A percentile compares a stretch with the other conserved stretches of the same genome.
phyloP scores from a whole-genome alignment of 1,140 invertebrate species.

The Leptinotarsa defecta region DNA sequence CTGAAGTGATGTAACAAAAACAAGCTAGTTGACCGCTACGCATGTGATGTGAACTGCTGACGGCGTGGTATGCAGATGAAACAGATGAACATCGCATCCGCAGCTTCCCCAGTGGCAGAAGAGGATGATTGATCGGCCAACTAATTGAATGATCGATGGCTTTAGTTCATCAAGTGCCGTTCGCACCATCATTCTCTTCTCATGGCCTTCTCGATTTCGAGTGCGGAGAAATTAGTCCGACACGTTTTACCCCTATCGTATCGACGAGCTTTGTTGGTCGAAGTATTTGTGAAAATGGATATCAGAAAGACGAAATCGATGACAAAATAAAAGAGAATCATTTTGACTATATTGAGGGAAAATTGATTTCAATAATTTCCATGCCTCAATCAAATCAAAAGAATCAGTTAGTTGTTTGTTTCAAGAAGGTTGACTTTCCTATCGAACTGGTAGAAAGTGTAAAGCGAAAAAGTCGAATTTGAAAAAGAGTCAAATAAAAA shows the following conservation, averaged over 20 bases:
- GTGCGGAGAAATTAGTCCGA: slow-evolving; percentile 33
- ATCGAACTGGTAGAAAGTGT: too few relatives aligned
- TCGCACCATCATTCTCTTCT: slow-evolving; percentile 39
- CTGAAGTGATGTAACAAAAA: too few relatives aligned
- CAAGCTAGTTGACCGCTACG: neutral
- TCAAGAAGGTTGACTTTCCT: too few relatives aligned
- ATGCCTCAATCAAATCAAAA: too few relatives aligned
- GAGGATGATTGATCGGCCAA: slow-evolving; percentile 64
- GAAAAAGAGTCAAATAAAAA: too few relatives aligned
- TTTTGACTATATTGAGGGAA: too few relatives aligned
- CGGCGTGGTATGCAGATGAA: slow-evolving; percentile 55
- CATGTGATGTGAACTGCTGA: slow-evolving; percentile 1
- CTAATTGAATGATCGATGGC: slow-evolving; percentile 70
- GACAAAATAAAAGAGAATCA: too few relatives aligned
- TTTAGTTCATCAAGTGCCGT: slow-evolving; percentile 57
- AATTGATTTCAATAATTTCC: too few relatives aligned
- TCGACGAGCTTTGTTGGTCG: neutral
- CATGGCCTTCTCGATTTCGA: slow-evolving; percentile 24
- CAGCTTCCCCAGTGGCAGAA: slow-evolving; percentile 21
- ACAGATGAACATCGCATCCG: slow-evolving; percentile 49
- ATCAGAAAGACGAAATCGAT: too few relatives aligned
- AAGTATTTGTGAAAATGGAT: too few relatives aligned
- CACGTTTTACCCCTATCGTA: slow-evolving; percentile 29
- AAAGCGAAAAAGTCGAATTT: too few relatives aligned
- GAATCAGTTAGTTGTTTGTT: too few relatives aligned